Percentiles rank a stretch among this genome's conserved stretches.
These are phyloP conservation scores for Esperia sulphurella DNA, from an alignment of 2,888 invertebrate species.

Conservation along the genomic window DNA sequence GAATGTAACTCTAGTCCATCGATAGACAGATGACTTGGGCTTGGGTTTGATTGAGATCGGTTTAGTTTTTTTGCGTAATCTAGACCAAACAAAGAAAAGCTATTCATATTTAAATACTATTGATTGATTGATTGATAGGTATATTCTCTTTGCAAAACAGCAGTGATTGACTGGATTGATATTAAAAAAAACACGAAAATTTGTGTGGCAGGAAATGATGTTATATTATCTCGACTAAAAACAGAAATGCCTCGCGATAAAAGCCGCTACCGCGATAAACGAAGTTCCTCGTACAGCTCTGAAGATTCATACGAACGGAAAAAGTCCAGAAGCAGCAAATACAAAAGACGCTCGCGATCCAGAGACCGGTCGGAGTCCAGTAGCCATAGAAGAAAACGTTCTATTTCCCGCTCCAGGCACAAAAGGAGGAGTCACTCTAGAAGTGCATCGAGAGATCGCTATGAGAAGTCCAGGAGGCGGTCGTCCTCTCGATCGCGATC, in stretches of 20 bases:
- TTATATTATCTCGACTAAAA: not conserved
- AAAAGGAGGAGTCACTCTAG: conserved; percentile 60
- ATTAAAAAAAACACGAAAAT: no score
- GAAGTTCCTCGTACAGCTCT: conserved; percentile 64
- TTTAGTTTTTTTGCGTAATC: no score
- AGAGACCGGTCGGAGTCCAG: conserved; percentile 59
- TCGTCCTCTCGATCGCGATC: conserved; percentile 52
- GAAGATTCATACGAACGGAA: conserved; percentile 65
- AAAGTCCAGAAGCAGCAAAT: conserved; percentile 55
- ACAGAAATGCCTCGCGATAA: conserved; percentile 64
- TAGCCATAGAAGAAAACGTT: conserved; percentile 51
- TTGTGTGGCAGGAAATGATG: no score
- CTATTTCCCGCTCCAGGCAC: conserved; percentile 50
- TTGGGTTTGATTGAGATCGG: no score
- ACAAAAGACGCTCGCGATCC: conserved; percentile 59
- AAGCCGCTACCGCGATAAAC: conserved; percentile 59
- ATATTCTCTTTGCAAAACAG: no score
- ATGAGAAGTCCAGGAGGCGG: conserved; percentile 57
- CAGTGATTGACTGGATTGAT: no score
- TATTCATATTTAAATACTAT: no score
- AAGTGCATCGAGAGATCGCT: conserved; percentile 62
- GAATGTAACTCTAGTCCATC: no score
- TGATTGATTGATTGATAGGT: no score
- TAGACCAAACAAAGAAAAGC: no score
- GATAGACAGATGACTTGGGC: no score